Base-by-base conservation (phyloP, 2,797 vertebrate species). In the Taeniopygia guttata region DNA sequence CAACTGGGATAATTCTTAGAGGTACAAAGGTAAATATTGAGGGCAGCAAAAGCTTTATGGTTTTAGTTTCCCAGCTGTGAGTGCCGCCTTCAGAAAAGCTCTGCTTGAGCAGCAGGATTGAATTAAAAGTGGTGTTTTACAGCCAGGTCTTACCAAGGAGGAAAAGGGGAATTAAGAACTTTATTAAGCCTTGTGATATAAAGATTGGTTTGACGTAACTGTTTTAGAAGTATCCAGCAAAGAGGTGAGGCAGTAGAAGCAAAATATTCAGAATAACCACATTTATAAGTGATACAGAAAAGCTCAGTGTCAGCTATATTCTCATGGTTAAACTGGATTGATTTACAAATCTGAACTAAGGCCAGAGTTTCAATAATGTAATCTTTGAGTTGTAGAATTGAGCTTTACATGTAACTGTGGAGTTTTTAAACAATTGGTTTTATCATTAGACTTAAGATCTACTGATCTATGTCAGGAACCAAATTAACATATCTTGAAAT, bases 401-500 rank as follows among this genome's bases (percentile, higher is more conserved):
- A 45, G 7, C 21, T 21, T 46, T 75, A 52, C 2, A 21, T 30
- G 32, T 58, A 77, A 56, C 16, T 18, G 26, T 7, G 21, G 46
- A 12, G 21, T 40, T 94, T 79, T 30, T 38, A 80, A 79, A 20
- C 20, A 16, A 45, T 82, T 88, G 14, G 40, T 94, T 85, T 81
- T 77, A 46, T 84, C 7, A 14, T 60, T 80, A 48, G 20, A 27
- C 16, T 89, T 75, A 82, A 69, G 48, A 60, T 22, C n/a, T 79
- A 48, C 62, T 70, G 66, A 89, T 92, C 43, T 78, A 25, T 92
- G 93, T 77, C 82, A 89, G 70, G 72, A 94, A 75, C 3, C 7
- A 66, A 79, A 95, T 95, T 93, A 92, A 74, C 80, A 93, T 95
- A 84, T 56, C 55, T 87, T 78, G 52, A 89, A 91, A 67, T 26